phyloP scores from a whole-genome alignment of 2,113 vertebrate species.

The Phylloscopus trochiloides region DNA sequence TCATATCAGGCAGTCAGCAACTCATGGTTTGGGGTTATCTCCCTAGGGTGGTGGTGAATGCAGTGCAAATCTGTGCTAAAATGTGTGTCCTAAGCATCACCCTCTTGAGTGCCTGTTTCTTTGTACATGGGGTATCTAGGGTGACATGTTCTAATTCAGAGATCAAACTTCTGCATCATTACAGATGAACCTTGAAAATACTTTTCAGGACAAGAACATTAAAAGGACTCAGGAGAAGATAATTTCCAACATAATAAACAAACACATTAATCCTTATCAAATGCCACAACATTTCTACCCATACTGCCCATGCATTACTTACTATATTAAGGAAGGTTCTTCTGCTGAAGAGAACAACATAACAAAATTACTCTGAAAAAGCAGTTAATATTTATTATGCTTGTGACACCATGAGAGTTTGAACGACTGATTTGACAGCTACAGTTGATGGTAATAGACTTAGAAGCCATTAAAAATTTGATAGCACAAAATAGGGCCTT shows the following conservation, averaged over 20 bases:
- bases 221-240: background rate
- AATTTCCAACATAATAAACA: constrained; percentile 20
- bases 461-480: constrained; percentile 6
- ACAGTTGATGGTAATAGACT: constrained; percentile 31
- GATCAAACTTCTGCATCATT: background rate
- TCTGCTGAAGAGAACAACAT: background rate
- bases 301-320: background rate
- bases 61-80: background rate
- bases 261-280: constrained; percentile 36
- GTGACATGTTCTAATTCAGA: background rate
- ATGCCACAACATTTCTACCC: background rate
- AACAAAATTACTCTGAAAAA: constrained; percentile 14
- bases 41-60: background rate
- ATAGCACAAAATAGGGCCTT: background rate
- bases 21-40: background rate
- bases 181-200: background rate
- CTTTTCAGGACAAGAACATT: background rate
- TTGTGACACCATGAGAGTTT: background rate
- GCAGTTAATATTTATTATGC: constrained; percentile 44
- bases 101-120: background rate
- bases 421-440: background rate
- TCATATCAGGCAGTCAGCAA: background rate
- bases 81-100: background rate
- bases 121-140: background rate
- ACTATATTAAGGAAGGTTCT: background rate